A percentile compares a stretch with the other conserved stretches of the same genome.
Conservation (phyloP, 1,140 invertebrate species). For the Berghia stephanieae region DNA sequence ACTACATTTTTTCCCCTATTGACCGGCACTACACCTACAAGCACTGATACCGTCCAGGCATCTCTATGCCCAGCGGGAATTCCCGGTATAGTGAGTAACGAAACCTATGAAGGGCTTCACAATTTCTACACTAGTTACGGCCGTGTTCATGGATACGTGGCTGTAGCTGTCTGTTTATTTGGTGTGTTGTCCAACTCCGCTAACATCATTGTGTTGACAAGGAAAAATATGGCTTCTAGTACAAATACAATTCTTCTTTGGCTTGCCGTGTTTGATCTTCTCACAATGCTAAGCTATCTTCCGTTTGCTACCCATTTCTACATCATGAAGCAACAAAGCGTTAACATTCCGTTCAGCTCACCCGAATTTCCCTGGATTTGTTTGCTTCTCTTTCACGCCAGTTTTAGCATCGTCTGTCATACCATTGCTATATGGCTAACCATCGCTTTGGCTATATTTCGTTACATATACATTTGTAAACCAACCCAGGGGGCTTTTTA, state of each 20-base stretch:
- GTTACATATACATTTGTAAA: constrained; percentile 85
- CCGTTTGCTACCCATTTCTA: constrained; percentile 79
- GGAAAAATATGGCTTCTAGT: constrained; percentile 83
- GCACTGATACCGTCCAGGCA: no score
- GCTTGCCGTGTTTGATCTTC: constrained; percentile 84
- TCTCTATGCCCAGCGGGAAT: no score
- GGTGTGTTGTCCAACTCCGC: constrained; percentile 88
- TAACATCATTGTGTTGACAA: constrained; percentile 89
- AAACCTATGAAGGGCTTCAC: constrained; percentile 25
- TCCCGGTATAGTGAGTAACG: constrained; percentile 32
- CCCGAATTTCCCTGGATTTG: constrained; percentile 53
- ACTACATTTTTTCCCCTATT: not conserved
- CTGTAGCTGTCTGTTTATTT: constrained; percentile 82
- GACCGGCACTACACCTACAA: no score
- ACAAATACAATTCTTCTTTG: constrained; percentile 87
- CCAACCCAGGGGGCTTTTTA: constrained; percentile 78
- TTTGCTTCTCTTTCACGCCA: constrained; percentile 62
- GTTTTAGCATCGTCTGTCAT: constrained; percentile 85
- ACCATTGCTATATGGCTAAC: constrained; percentile 95
- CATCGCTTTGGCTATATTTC: constrained; percentile 89
- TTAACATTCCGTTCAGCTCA: constrained; percentile 39
- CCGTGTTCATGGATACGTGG: constrained; percentile 76
- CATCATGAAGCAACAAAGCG: constrained; percentile 48
- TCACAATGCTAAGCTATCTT: constrained; percentile 89
- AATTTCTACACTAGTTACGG: constrained; percentile 57